Evolutionary conservation across 2,888 invertebrate genomes (phyloP), one percentile per base, ranked within the genome.

Genomic region (Meteorus cinctellus): DNA sequence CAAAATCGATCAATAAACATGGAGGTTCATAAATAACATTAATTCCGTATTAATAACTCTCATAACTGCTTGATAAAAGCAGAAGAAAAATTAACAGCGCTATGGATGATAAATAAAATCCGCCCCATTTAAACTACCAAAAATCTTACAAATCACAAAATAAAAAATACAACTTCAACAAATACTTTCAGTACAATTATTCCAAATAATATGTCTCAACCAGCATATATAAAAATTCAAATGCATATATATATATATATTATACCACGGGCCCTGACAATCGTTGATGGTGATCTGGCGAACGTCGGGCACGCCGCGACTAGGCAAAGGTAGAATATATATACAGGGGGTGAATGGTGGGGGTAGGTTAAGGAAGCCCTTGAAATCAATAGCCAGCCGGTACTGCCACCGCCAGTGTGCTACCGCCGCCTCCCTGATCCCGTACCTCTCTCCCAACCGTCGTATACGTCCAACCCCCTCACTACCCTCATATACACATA

Each of bases 351-450:
- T 74, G 81, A 81, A 66, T 74, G 71, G 81, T 82, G 84, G 83
- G 81, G 84, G 82, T 19, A 34, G 86, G 82, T 85, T 86, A 87
- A 88, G 87, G 88, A 89, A 89, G 86, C 88, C 89, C 89, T 89
- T 89, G 89, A 89, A 89, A 89, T 89, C 89, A 89, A 89, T 89
- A 89, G 88, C 88, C 86, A 85, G 88, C 85, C 86, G 85, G 88
- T 86, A 87, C 87, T 84, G 86, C 86, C 86, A 84, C 85, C 87
- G 83, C 84, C 84, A 90, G 83, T 85, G 81, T 84, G 87, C 87
- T 87, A 84, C 85, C 84, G 83, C 84, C 85, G 81, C 83, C 80
- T 70, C 82, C 81, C 78, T 77, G 72, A 75, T 79, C 79, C 70
- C 77, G 72, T 77, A 71, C 70, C 77, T 76, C 72, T 78, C 80